Base-by-base conservation (phyloP, 1,140 invertebrate genomes). In the Heterodera schachtii region DNA sequence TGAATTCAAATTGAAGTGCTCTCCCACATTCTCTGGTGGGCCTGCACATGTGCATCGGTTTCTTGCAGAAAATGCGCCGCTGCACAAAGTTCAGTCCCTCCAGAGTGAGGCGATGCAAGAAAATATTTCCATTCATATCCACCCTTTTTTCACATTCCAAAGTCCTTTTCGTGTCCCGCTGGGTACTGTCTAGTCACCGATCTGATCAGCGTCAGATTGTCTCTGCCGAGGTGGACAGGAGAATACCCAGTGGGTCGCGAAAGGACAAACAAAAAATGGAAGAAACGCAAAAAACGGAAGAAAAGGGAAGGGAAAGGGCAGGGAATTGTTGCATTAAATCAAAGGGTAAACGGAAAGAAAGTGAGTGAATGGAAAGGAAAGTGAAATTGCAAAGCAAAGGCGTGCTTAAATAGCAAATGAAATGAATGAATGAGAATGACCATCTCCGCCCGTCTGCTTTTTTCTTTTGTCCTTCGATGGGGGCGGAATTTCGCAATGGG, bases 141-240 rank as follows among this genome's bases (percentile, higher is more conserved):
- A 31, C 31, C 31, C 31, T 31, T 31, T 31, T 31, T 47, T 3
- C 41, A 19, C 71, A 19, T n/a, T n/a, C 6, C 46, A 47, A 21
- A 71, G 16, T 52, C 49, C 77, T 4, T 3, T 43, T 46, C 77
- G 16, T 21, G 46, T 52, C 77, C 66, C 77, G 46, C 77, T 78
- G 70, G 77, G 49, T 78, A 70, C 66, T 78, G 77, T 78, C 77
- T 78, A 78, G 77, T 78, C 77, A 78, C 77, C 77, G 70, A 66
- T 64, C 52, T 64, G 44, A 21, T 69, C 13, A 13, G 13, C 13
- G 31, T 78, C 31, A n/a, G 13, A 64, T 64, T 64, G 16, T 16
- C n/a, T 66, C 41, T 31, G 31, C 31, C 49, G 60, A 69, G 77
- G 77, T 78, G 77, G 77, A 78, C 77, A 41, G 41, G 77, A 78